Evolutionary conservation across 2,113 vertebrate genomes (phyloP), one percentile per base, ranked within the genome.

Genomic region (Sterna hirundo): DNA sequence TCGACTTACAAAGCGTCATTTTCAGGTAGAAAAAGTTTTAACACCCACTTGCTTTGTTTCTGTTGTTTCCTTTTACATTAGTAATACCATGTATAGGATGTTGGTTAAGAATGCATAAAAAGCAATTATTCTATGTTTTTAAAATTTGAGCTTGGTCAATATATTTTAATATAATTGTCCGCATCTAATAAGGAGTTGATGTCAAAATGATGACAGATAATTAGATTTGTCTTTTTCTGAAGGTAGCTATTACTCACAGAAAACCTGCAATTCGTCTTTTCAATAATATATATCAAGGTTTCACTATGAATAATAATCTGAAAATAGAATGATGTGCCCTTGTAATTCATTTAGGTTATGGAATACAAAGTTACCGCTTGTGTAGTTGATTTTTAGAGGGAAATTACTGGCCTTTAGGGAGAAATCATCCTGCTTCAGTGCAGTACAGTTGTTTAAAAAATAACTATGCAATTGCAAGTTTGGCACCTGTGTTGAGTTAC

Each of bases 1-100:
- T 99, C 11, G 99, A 99, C 97, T 98, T 99, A 96, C 99, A 99
- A 97, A 99, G 99, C 15, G 98, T 99, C 97, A 99, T 99, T 98
- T 99, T 99, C 98, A 99, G 99, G 99, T 99, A 98, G 94, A 98
- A 93, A 71, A 42, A 40, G 36, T 91, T 54, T 36, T 80, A 64
- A 81, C 49, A 81, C 22, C 15, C 32, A 11, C 26, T 93, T 93
- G 55, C 42, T 75, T 84, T 71, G 10, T 68, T 78, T 68, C 13
- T 77, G 42, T 51, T 40, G 15, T 83, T 86, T 75, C 11, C 1
- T 87, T 72, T 65, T 79, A 14, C 15, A 5, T 69, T 52, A 44
- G 21, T 34, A 58, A 5, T 68, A 7, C 7, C 5, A 14, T 22
- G 20, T 81, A 23, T 49, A 52, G 3, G 13, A 12, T 72, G 29